Evolutionary conservation across 2,113 vertebrate species (phyloP), one percentile per base, ranked within the genome.

Genomic region (Helogale parvula): DNA sequence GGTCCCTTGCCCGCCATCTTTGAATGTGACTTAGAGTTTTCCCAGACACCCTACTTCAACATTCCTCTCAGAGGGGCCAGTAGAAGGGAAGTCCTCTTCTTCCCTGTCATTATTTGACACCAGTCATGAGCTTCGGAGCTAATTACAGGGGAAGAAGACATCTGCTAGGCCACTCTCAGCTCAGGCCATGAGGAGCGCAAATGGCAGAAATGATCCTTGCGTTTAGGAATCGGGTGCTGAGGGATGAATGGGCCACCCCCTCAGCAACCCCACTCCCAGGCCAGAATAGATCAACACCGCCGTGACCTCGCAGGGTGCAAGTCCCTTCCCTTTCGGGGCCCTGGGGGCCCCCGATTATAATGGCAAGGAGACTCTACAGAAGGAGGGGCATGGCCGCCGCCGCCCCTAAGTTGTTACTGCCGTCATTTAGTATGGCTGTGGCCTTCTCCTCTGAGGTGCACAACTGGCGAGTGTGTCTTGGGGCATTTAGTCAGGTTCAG

Each of bases 341-440:
- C 68, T 38, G 3, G 86, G 47, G 54, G 63, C 47, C 71, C 35
- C 25, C 2, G 23, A 41, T 63, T 76, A 5, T 68, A 50, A 81
- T 60, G 74, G 77, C 11, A 21, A 63, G 80, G 63, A 80, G 68
- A n/a, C n/a, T 3, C 25, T 13, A 8, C 33, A 4, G 16, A 29
- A 60, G 33, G 45, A 8, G 52, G 21, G 13, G 23, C 21, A 52
- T 15, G 71, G n/a, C 76, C 13, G 52, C 45, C 0, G 2, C 41
- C 9, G 13, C 0, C 57, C 17, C 19, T 8, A 21, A 54, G 45
- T 27, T 23, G 7, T 74, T 13, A 15, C n/a, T 17, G 17, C 31
- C 4, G 0, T 29, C 45, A 11, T 14, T 15, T 33, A n/a, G 13
- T 1, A 3, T 1, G 6, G 8, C 11, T 2, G 4, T 31, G 68